phyloP scores from a whole-genome alignment of 2,113 vertebrate species.

The Platycercus adscitus region DNA sequence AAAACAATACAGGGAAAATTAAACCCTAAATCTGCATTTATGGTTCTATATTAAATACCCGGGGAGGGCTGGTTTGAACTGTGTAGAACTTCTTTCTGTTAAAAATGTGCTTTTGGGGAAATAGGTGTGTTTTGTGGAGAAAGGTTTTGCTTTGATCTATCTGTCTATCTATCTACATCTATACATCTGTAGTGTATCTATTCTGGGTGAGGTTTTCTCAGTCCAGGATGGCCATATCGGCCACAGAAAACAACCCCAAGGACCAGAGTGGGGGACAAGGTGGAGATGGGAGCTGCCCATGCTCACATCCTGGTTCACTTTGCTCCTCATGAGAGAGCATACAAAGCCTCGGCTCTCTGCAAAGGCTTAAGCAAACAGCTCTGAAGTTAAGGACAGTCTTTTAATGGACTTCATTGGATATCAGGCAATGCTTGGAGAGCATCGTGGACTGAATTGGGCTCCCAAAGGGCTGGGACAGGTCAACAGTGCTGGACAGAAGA shows the following conservation, averaged over 20 bases:
- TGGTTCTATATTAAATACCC: not conserved
- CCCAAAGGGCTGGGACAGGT: not conserved
- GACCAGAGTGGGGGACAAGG: not conserved
- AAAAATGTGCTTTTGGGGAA: not conserved
- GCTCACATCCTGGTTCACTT: not conserved
- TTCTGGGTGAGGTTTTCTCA: not conserved
- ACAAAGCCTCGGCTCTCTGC: not conserved
- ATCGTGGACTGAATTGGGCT: not conserved
- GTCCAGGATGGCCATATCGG: not conserved
- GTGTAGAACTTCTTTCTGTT: not conserved
- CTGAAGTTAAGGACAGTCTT: not conserved
- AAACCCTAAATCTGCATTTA: constrained; percentile 58
- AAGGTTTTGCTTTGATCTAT: not conserved
- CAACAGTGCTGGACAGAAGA: not conserved
- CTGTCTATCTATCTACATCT: not conserved
- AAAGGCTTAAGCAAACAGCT: not conserved
- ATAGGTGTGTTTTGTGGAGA: not conserved
- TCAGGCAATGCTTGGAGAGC: not conserved
- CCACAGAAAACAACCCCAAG: not conserved
- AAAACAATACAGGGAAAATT: constrained; percentile 40
- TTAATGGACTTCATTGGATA: not conserved
- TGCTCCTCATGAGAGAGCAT: fast-evolving
- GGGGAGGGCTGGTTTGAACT: not conserved
- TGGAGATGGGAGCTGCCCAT: fast-evolving
- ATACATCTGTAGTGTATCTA: not conserved